A percentile compares a stretch with the other conserved stretches of the same genome.
Conservation (phyloP, 2,113 vertebrate species). For the Pedetes capensis region DNA sequence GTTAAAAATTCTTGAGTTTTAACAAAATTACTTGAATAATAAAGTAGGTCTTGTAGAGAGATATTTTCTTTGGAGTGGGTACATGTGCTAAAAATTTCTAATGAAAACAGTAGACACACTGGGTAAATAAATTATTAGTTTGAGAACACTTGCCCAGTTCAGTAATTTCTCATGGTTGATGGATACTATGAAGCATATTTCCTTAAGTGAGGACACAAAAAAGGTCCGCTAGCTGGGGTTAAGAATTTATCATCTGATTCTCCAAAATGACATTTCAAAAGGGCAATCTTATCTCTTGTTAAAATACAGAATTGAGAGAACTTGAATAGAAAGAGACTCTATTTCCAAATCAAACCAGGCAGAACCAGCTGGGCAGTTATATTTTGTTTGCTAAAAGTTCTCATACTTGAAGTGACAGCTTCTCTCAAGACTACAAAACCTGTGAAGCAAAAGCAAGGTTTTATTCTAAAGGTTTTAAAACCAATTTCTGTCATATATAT, state of each 20-base stretch:
- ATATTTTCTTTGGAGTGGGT: slow-evolving; percentile 72
- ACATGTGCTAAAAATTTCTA: slow-evolving; percentile 75
- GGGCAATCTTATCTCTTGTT: slow-evolving; percentile 46
- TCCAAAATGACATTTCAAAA: slow-evolving; percentile 36
- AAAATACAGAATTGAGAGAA: slow-evolving; percentile 19
- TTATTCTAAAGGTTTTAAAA: slow-evolving; percentile 5
- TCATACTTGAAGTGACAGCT: not conserved
- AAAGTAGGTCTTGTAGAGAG: slow-evolving; percentile 66
- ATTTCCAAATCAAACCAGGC: not conserved
- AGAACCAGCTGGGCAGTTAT: not conserved
- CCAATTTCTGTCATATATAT: not conserved
- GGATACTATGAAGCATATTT: not conserved
- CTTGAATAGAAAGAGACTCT: not conserved
- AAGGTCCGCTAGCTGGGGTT: not conserved
- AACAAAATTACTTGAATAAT: slow-evolving; percentile 59
- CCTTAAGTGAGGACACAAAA: slow-evolving; percentile 45
- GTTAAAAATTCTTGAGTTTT: slow-evolving; percentile 46
- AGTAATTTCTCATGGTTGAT: slow-evolving; percentile 48
- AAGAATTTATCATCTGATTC: slow-evolving; percentile 26
- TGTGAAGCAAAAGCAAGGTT: not conserved
- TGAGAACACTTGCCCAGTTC: slow-evolving; percentile 60
- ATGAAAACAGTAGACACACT: slow-evolving; percentile 66
- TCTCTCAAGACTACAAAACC: not conserved
- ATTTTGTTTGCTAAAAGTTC: not conserved
- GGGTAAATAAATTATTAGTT: slow-evolving; percentile 71